Percentiles rank a stretch among this genome's conserved stretches.
Conservation (phyloP, 2,797 vertebrate genomes). For the Melanotaenia parkinsoni region DNA sequence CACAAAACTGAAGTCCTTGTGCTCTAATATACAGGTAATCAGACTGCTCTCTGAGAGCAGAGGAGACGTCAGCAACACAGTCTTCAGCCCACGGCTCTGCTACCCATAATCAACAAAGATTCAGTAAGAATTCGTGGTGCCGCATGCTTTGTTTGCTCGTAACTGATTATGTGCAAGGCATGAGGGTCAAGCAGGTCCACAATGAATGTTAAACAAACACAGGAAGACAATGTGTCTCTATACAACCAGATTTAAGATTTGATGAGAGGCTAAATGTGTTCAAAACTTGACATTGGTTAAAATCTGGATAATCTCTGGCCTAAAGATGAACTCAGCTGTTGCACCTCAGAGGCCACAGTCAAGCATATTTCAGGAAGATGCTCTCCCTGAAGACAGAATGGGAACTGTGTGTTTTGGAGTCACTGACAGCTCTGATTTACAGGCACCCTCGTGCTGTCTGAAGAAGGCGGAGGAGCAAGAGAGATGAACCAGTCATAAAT, state of each 20-base stretch:
- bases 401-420: slow-evolving; percentile 45
- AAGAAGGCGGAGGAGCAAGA: slow-evolving; percentile 53
- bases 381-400: slow-evolving; percentile 44
- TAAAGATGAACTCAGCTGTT: slow-evolving; percentile 28
- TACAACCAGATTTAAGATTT: slow-evolving; percentile 14
- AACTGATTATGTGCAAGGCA: slow-evolving; percentile 8
- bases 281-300: slow-evolving; percentile 33
- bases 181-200: slow-evolving; percentile 17
- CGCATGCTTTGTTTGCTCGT: slow-evolving; percentile 20
- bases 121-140: slow-evolving; percentile 33
- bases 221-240: slow-evolving; percentile 11
- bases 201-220: slow-evolving; percentile 35
- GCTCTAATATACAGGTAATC: slow-evolving; percentile 61
- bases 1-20: slow-evolving; percentile 51
- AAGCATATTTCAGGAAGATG: slow-evolving; percentile 44
- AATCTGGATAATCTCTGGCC: slow-evolving; percentile 31
- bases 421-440: slow-evolving; percentile 68
- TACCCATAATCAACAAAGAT: slow-evolving; percentile 66
- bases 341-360: slow-evolving; percentile 29
- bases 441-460: slow-evolving; percentile 45
- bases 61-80: slow-evolving; percentile 50
- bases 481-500: slow-evolving; percentile 70
- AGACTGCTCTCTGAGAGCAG: slow-evolving; percentile 41
- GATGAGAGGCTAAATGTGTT: slow-evolving; percentile 16
- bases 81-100: slow-evolving; percentile 24